Evolutionary conservation across 2,888 invertebrate species (phyloP), one percentile per base, ranked within the genome.

Genomic region (Cheilosia vernalis): DNA sequence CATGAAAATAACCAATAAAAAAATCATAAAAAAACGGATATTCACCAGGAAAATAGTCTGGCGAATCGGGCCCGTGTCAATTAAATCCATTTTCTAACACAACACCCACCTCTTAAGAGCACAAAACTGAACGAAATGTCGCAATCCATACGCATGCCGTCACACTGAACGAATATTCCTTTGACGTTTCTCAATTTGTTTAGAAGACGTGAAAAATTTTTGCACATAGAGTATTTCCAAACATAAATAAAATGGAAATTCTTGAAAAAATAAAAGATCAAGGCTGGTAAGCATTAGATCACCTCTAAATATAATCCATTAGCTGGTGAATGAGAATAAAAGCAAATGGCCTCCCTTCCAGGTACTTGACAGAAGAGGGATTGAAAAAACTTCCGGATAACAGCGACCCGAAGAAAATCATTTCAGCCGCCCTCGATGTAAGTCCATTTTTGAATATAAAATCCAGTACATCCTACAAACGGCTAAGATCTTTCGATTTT

Each of bases 311-410:
- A 69, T n/a, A 15, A 61, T 56, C 17, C 6, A 53, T 60, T 33
- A 58, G 49, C 7, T 15, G 24, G 47, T 19, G 17, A 40, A 67
- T 70, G 47, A 27, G 24, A 24, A 13, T 4, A 42, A 64, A 49
- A n/a, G 63, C 33, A 44, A 60, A 70, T 77, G 19, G 10, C 17
- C 19, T 67, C 72, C 51, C 13, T 49, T 21, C 1, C 92, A 96
- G 96, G 96, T 93, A 95, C 91, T 93, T 96, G 88, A 95, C 95
- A 87, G 94, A 94, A 87, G 95, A 95, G 89, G 96, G 96, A 87
- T 92, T 95, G 82, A 94, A 95, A 91, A 92, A 93, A 89, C 92
- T 96, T 88, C 94, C 94, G 87, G 94, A 95, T 92, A 94, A 94
- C 89, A 93, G 93, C 84, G 95, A 96, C 92, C 91, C 94, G 88